These are phyloP conservation scores for Nephila pilipes DNA, from an alignment of 1,140 invertebrate species.

Conservation along the genomic window DNA sequence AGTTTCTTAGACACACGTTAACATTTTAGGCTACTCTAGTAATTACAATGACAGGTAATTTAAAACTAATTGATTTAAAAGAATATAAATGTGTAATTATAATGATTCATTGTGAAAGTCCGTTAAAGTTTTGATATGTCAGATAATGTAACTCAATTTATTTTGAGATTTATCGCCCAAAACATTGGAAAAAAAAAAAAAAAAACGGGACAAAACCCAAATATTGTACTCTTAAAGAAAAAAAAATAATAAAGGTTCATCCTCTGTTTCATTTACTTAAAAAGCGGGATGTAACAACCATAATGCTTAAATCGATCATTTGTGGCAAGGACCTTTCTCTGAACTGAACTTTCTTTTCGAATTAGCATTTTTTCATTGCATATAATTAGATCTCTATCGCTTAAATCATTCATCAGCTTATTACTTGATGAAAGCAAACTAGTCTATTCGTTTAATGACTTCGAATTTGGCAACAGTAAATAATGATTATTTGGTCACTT, in stretches of 20 bases:
- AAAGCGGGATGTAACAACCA: not conserved
- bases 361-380: not conserved
- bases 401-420: not conserved
- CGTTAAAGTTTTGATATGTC: too few species aligned
- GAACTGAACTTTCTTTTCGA: not conserved
- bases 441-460: not conserved
- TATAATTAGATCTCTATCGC: conserved; percentile 4
- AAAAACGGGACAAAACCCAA: too few species aligned
- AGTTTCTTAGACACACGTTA: too few species aligned
- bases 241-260: not conserved
- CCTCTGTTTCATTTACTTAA: not conserved
- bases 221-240: not conserved
- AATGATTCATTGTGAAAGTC: too few species aligned
- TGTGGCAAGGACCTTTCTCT: not conserved
- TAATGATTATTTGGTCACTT: not conserved
- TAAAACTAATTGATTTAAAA: too few species aligned
- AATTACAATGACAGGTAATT: too few species aligned
- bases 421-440: not conserved
- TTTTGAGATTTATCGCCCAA: too few species aligned
- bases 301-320: not conserved
- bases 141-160: too few species aligned
- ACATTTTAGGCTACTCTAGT: too few species aligned
- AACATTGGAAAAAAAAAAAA: too few species aligned
- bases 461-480: not conserved
- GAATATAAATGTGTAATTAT: too few species aligned